Base-by-base conservation (phyloP, 2,888 invertebrate genomes). In the Harpalus rufipes region DNA sequence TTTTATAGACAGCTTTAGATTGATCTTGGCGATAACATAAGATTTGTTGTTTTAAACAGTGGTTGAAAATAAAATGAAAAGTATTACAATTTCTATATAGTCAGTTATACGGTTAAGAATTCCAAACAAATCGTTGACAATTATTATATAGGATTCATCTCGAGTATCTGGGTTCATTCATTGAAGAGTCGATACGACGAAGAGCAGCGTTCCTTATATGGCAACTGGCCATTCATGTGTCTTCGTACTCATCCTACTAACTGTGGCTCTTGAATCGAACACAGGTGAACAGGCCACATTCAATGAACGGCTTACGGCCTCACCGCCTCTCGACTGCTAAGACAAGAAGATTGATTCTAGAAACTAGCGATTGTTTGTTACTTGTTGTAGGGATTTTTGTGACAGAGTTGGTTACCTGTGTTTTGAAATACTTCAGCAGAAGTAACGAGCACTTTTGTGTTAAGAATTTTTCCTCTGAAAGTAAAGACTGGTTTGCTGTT, bases 211-310 rank as follows among this genome's bases (percentile, higher is more conserved):
- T 74, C 72, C 72, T 44, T 74, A 74, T 74, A 74, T n/a, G 72
- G 72, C 72, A 74, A 44, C 72, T 10, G 72, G 16, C 72, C 72
- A 74, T 74, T 74, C 72, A 74, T 74, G 44, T 74, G 44, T 74
- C 72, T 44, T 44, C 18, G 18, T 74, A 44, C 51, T 41, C 72
- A 74, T 44, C 44, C 18, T 44, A 74, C 72, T 44, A 74, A 21
- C 41, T 68, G 7, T 14, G 32, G 14, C 41, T 68, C 25, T 25
- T 74, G 72, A 74, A 74, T 74, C 44, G 72, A 74, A 44, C 68
- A 10, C 72, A 74, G 51, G 72, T 74, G 72, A 74, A 74, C 18
- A 74, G 72, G 72, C 72, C 72, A 74, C 72, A 74, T 74, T 74
- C 72, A 18, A 21, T 7, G 68, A 68, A 68, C 68, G 14, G 32